These are phyloP conservation scores for Callaeas wilsoni DNA, from an alignment of 2,113 vertebrate genomes.

Conservation along the genomic window DNA sequence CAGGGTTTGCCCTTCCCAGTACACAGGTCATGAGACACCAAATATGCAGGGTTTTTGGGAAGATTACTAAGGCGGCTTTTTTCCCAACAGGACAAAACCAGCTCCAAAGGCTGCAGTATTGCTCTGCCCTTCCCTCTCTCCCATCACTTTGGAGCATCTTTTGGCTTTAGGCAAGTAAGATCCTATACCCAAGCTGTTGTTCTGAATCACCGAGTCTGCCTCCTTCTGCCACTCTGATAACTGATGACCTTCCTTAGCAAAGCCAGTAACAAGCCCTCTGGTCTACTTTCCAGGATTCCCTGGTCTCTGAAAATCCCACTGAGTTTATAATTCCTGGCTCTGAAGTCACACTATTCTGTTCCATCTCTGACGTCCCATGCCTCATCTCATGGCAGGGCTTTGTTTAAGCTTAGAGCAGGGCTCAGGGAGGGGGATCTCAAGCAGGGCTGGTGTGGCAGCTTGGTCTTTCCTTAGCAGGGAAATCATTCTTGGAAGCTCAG, in stretches of 20 bases:
- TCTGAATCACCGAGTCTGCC: neutral
- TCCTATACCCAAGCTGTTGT: neutral
- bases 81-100: neutral
- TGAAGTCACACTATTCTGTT: neutral
- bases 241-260: neutral
- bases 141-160: neutral
- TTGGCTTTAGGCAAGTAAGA: neutral
- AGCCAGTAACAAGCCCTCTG: neutral
- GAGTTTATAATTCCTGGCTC: neutral
- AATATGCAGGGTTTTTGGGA: neutral
- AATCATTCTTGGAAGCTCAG: neutral
- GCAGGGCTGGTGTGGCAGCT: neutral
- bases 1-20: neutral
- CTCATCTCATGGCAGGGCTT: neutral
- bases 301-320: neutral
- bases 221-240: neutral
- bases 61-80: neutral
- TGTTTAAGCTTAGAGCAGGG: neutral
- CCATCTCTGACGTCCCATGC: neutral
- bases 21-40: neutral
- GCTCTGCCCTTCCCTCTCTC: neutral
- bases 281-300: neutral
- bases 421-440: fast-evolving
- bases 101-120: neutral
- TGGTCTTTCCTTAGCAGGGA: neutral